Evolutionary conservation across 1,140 invertebrate genomes (phyloP).

Genomic region (Dolichoris vasculosae): DNA sequence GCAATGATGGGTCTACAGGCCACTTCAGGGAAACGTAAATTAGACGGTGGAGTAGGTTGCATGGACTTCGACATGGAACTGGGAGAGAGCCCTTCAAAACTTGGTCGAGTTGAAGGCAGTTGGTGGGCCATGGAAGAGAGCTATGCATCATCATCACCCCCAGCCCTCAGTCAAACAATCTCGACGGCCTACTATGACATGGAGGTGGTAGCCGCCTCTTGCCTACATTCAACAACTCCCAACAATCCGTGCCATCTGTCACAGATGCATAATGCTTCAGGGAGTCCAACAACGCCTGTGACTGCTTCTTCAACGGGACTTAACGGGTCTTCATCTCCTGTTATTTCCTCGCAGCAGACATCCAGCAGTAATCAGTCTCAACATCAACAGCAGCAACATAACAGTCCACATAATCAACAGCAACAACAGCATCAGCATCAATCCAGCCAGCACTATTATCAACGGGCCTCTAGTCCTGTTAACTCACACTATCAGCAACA

Average conservation of each 20-base stretch:
- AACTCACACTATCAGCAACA: conserved; percentile 50
- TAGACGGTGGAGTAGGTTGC: conserved; percentile 75
- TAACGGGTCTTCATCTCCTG: neutral
- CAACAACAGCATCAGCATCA: conserved; percentile 25
- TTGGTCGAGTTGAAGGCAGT: conserved; percentile 71
- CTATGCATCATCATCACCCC: conserved; percentile 56
- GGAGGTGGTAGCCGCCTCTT: conserved; percentile 63
- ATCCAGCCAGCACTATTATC: conserved; percentile 20
- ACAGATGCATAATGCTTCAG: conserved; percentile 42
- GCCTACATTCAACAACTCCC: conserved; percentile 57
- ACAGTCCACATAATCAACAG: neutral
- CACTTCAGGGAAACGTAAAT: conserved; percentile 82
- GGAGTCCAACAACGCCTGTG: neutral
- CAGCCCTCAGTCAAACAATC: conserved; percentile 55
- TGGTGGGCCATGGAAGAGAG: conserved; percentile 73
- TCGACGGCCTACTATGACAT: conserved; percentile 65
- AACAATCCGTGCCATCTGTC: conserved; percentile 56
- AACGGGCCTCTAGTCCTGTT: neutral
- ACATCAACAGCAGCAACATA: conserved; percentile 17
- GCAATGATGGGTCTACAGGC: conserved; percentile 86
- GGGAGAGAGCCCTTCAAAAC: conserved; percentile 71
- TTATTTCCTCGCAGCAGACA: neutral
- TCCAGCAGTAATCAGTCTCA: neutral
- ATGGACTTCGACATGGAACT: conserved; percentile 73
- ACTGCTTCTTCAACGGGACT: neutral